phyloP scores from a whole-genome alignment of 2,113 vertebrate species.

The Zapornia atra region DNA sequence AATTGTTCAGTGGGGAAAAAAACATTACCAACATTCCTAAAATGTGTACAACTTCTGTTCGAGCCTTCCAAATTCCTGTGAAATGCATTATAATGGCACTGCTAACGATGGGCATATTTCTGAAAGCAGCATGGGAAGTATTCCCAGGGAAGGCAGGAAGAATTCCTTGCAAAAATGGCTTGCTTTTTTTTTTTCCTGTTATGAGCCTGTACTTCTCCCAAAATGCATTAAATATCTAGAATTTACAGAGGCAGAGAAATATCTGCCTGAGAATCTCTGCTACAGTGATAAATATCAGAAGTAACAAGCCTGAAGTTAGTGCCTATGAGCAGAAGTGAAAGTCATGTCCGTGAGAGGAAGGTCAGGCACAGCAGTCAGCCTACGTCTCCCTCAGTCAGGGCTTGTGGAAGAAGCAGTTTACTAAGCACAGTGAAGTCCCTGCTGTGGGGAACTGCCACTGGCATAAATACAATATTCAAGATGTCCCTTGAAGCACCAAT shows the following conservation, averaged over 20 bases:
- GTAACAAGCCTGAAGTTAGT: not conserved
- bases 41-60: not conserved
- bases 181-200: not conserved
- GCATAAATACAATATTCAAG: not conserved
- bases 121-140: not conserved
- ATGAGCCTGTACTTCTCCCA: not conserved
- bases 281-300: not conserved
- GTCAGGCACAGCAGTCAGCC: not conserved
- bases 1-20: conserved; percentile 16
- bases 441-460: not conserved
- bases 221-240: not conserved
- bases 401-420: not conserved
- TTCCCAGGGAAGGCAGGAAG: not conserved
- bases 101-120: not conserved
- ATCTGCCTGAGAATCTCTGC: not conserved
- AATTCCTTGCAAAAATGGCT: not conserved
- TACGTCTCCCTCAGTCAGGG: not conserved
- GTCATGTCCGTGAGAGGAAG: not conserved
- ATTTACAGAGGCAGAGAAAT: not conserved
- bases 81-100: conserved; percentile 21
- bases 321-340: not conserved
- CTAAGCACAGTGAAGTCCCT: not conserved
- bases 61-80: conserved; percentile 20
- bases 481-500: not conserved
- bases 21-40: not conserved